phyloP scores from a whole-genome alignment of 2,113 vertebrate genomes.

The Menidia beryllina region DNA sequence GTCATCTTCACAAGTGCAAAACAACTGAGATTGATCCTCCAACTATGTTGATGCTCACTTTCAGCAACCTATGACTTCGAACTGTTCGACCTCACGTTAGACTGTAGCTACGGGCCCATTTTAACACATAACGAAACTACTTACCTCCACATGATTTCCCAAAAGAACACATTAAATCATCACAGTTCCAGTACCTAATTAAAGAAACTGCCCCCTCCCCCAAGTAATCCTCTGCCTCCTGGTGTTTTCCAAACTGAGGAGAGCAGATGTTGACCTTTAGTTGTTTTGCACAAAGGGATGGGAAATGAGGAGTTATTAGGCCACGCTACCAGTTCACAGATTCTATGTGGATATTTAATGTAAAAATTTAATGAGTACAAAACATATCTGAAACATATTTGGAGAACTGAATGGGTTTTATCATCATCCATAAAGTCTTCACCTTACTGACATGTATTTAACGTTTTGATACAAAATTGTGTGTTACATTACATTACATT shows the following conservation, averaged over 20 bases:
- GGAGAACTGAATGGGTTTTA: constrained; percentile 6
- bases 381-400: constrained; percentile 2
- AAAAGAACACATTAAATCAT: background rate
- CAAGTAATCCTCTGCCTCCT: constrained; percentile 23
- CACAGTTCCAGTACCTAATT: constrained; percentile 21
- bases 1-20: too few relatives aligned
- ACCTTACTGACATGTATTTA: too few relatives aligned
- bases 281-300: constrained; percentile 19
- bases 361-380: constrained; percentile 54
- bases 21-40: too few relatives aligned
- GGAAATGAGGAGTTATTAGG: constrained; percentile 31
- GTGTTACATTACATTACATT: too few relatives aligned
- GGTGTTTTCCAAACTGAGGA: constrained; percentile 43
- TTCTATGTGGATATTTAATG: constrained; percentile 43
- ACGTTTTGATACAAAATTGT: too few relatives aligned
- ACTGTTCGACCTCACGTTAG: too few relatives aligned
- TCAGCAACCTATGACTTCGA: too few relatives aligned
- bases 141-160: background rate
- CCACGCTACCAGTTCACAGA: constrained; percentile 46
- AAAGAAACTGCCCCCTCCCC: constrained; percentile 17
- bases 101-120: background rate
- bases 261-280: constrained; percentile 68
- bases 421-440: too few relatives aligned
- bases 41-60: too few relatives aligned
- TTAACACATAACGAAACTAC: background rate